Conservation (phyloP, 2,888 invertebrate genomes). For the Eucera pruinosa region DNA sequence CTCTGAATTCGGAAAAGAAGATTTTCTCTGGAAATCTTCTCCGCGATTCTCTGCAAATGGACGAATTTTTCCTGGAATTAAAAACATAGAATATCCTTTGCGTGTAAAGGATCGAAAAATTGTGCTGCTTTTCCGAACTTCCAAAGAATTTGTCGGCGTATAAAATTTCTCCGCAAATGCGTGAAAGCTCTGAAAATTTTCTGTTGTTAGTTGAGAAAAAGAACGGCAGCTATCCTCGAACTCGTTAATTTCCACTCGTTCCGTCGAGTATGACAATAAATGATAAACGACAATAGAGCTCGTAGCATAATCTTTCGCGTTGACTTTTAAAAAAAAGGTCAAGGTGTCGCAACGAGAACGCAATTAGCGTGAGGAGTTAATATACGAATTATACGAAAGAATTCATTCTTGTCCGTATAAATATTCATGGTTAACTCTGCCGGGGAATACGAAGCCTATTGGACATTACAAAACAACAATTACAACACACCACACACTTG, state of each 20-base stretch:
- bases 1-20: background rate
- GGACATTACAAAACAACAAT: conserved; percentile 35
- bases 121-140: no score
- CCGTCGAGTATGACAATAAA: no score
- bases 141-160: no score
- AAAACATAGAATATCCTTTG: no score
- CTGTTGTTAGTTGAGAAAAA: no score
- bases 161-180: no score
- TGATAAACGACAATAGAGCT: no score
- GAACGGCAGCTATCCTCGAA: no score
- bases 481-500: conserved; percentile 66
- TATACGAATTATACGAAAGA: conserved; percentile 2
- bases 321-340: conserved; percentile 30
- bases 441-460: background rate
- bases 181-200: no score
- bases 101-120: no score
- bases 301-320: conserved; percentile 13
- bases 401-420: conserved; percentile 11
- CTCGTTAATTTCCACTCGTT: background rate
- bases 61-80: background rate
- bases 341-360: conserved; percentile 12
- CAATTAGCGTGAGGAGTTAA: conserved; percentile 24
- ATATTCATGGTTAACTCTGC: conserved; percentile 19
- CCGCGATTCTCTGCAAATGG: background rate
- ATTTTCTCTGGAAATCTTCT: background rate